Base-by-base conservation (phyloP, 2,888 invertebrate species). In the Sinelater perroti region DNA sequence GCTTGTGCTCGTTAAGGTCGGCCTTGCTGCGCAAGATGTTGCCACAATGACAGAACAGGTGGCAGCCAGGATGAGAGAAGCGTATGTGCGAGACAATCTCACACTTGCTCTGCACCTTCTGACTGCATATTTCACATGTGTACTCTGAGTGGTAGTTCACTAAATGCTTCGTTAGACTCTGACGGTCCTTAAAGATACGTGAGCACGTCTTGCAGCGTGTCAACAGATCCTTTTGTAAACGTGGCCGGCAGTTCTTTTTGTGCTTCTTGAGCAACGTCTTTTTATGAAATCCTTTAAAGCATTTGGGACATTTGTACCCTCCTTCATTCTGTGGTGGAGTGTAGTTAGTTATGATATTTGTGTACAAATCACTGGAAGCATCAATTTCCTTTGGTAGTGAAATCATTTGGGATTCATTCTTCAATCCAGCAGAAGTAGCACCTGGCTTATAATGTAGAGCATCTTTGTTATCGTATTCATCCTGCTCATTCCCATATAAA, bases 31-130 rank as follows among this genome's bases (percentile, higher is more conserved):
- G 75, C 49, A 85, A 76, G 3, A 84, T 77, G 62, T 83, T 83
- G 5, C 79, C 78, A 65, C 85, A 85, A 60, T 80, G 80, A 24
- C 82, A 82, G 10, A 83, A 73, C 60, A 84, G 78, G 1, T 82
- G 80, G 67, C 83, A 81, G 16, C 79, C 75, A 64, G 81, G 81
- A 66, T 85, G 85, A 3, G 79, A 76, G 54, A 83, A 80, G 3
- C 83, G 79, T 51, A 84, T 82, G 65, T 84, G 84, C 0, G 82
- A 80, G 70, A 84, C 81, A 31, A 84, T 81, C 33, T 83, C 83
- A 44, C 83, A 80, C 64, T 83, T 84, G 7, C 82, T 82, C 20
- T 82, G 82, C 11, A 81, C 78, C 16, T 81, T 82, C 56, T 81
- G 79, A 1, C 77, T 75, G 69, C 83, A 83, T 16, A 83, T 74